Evolutionary conservation across 53 echinoderm and acorn worm genomes (phyloP), one percentile per base, ranked within the genome.

Genomic region (Patiria pectinifera): DNA sequence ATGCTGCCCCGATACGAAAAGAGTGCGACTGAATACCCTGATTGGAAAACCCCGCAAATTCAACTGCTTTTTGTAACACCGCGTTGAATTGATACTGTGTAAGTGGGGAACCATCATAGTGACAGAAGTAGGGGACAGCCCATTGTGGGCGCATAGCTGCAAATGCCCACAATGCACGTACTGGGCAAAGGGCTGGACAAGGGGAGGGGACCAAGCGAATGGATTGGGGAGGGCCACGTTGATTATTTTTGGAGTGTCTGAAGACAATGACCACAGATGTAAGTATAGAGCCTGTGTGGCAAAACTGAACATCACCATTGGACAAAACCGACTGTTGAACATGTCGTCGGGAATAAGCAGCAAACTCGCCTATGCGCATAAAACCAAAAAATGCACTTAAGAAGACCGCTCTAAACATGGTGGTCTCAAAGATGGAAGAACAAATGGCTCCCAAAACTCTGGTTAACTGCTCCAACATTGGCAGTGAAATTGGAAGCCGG

Each of bases 1-100:
- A 83, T 12, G 83, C 85, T 10, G 63, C 84, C 62, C 84, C 84
- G n/a, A 66, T 84, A 19, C 84, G 13, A 60, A 84, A n/a, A 21
- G 69, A 84, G 35, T 84, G 69, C 9, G 60, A 44, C 1, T 18
- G 58, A 44, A 84, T 84, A 69, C 69, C 60, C 49, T 21, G 14
- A 44, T 35, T 66, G 4, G n/a, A 26, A 44, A 80, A 19, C 22
- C 80, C 80, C 18, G 80, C 80, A 80, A 45, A 80, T 3, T 80
- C 44, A 18, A 80, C 45, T 15, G 19, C 66, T 63, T 84, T 84
- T 26, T 69, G 21, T 16, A 84, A 84, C n/a, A 84, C 85, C 63
- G 69, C 85, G 62, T 62, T 84, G 23, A 84, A 62, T 43, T 84
- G 85, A 15, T 84, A 69, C 21, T 69, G 43, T 43, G 69, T 69